These are phyloP conservation scores for Agrotis segetum DNA, from an alignment of 2,888 invertebrate species.

Conservation along the genomic window DNA sequence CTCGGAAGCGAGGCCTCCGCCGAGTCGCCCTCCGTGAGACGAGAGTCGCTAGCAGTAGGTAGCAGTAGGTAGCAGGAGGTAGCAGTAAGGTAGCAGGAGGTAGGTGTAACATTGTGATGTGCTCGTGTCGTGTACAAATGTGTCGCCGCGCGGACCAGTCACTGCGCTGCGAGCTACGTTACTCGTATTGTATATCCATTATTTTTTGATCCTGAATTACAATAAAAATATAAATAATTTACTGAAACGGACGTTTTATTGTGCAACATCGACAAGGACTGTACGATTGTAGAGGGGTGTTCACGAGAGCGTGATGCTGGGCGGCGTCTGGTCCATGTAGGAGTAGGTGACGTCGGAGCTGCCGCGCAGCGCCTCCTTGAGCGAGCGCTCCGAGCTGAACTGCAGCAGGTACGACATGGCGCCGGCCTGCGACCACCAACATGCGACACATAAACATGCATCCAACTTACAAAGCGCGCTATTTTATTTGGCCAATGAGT, in stretches of 20 bases:
- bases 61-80: not conserved
- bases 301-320: slow-evolving; percentile 24
- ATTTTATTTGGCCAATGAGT: no score
- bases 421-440: slow-evolving; percentile 92
- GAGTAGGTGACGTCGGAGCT: slow-evolving; percentile 57
- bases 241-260: slow-evolving; percentile 48
- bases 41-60: slow-evolving; percentile 1
- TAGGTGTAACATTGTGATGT: slow-evolving; percentile 64
- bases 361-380: slow-evolving; percentile 51
- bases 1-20: slow-evolving; percentile 20
- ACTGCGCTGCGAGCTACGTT: slow-evolving; percentile 66
- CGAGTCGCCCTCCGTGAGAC: slow-evolving; percentile 45
- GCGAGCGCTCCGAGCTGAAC: slow-evolving; percentile 65
- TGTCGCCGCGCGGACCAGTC: slow-evolving; percentile 61
- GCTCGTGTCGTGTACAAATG: slow-evolving; percentile 69
- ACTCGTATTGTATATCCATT: slow-evolving; percentile 63
- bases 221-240: slow-evolving; percentile 78
- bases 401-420: slow-evolving; percentile 93
- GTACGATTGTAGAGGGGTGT: not conserved
- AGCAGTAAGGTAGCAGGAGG: no score
- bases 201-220: slow-evolving; percentile 79
- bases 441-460: not conserved
- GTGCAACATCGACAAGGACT: not conserved
- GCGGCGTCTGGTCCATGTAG: slow-evolving; percentile 63
- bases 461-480: no score